Percentiles rank a stretch among this genome's conserved stretches.
Evolutionary conservation across 2,888 invertebrate species (phyloP).

Genomic region (Baronia brevicornis): DNA sequence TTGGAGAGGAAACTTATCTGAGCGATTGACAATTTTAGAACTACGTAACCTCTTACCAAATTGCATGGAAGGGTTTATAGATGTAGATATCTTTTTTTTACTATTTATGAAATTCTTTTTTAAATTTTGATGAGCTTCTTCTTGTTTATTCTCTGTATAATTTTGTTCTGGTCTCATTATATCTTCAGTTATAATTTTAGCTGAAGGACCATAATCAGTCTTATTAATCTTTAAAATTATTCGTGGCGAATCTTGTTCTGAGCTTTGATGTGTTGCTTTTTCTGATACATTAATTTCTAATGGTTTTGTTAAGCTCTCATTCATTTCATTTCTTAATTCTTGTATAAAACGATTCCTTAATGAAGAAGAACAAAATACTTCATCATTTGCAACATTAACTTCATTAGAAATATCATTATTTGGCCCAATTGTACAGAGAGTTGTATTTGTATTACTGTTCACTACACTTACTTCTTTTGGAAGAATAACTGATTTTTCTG

Average conservation of each 20-base stretch:
- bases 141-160: constrained; percentile 41
- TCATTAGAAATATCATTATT: constrained; percentile 25
- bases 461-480: constrained; percentile 2
- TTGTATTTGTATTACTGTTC: constrained; percentile 23
- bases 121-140: constrained; percentile 40
- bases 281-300: constrained; percentile 65
- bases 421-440: constrained; percentile 24
- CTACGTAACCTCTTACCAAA: constrained; percentile 62
- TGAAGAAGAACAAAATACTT: constrained; percentile 23
- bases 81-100: constrained; percentile 41
- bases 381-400: constrained; percentile 31
- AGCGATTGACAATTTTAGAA: constrained; percentile 54
- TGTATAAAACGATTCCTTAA: constrained; percentile 33
- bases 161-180: constrained; percentile 37
- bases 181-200: constrained; percentile 68
- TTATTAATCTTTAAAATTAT: constrained; percentile 81
- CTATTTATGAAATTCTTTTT: constrained; percentile 45
- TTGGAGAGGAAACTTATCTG: constrained; percentile 40
- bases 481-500: constrained; percentile 6
- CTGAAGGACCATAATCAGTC: constrained; percentile 70
- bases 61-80: constrained; percentile 37
- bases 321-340: constrained; percentile 38
- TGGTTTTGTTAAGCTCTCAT: constrained; percentile 56
- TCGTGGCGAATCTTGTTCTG: constrained; percentile 71
- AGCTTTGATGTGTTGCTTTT: constrained; percentile 49